Evolutionary conservation across 2,797 vertebrate species (phyloP).

Genomic region (Pangasius krempfi): DNA sequence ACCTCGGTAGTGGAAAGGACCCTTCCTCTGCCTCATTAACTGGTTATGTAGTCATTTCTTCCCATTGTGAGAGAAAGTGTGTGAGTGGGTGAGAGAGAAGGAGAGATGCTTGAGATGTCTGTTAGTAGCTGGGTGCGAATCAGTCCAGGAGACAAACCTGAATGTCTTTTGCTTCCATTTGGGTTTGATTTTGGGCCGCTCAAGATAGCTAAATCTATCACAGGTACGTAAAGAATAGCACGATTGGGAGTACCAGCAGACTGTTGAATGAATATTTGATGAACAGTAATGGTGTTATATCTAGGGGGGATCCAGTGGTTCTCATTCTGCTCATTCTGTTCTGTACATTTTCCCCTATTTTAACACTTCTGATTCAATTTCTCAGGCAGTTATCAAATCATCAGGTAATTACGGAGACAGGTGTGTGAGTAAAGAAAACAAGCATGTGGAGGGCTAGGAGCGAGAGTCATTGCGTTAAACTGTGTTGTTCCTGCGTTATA

Average conservation of each 20-base stretch:
- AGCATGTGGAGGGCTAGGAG: background rate
- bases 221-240: background rate
- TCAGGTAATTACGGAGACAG: background rate
- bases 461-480: background rate
- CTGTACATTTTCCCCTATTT: background rate
- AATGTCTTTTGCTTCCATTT: background rate
- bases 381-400: background rate
- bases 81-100: slow-evolving; percentile 59
- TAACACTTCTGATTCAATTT: background rate
- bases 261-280: slow-evolving; percentile 16
- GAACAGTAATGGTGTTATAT: slow-evolving; percentile 3
- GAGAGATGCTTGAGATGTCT: slow-evolving; percentile 24
- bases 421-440: background rate
- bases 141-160: slow-evolving; percentile 7
- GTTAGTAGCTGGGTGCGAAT: background rate
- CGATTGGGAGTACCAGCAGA: background rate
- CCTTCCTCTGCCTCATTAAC: slow-evolving; percentile 58
- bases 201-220: background rate
- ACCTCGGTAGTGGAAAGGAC: slow-evolving; percentile 65
- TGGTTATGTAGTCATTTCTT: slow-evolving; percentile 73
- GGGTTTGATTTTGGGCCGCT: background rate
- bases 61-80: slow-evolving; percentile 54
- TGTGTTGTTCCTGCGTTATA: background rate
- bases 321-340: background rate
- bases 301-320: background rate